Base-by-base conservation (phyloP, 1,140 invertebrate species). In the Diorhabda elongata region DNA sequence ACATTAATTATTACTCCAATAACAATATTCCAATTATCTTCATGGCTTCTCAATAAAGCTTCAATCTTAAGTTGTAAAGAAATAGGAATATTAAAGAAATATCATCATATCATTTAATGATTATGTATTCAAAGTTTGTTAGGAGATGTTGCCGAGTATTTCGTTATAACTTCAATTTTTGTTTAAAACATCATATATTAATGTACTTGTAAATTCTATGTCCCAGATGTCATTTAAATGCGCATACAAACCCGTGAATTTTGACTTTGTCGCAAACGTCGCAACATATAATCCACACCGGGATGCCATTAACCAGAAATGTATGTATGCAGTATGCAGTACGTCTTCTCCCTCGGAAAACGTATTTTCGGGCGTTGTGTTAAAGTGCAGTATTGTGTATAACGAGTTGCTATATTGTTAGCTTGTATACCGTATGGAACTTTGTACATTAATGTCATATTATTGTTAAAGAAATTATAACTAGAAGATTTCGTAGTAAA, bases 371-470 rank as follows among this genome's bases (percentile, higher is more conserved):
- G 47, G n/a, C 47, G n/a, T 52, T 52, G 47, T 52, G 47, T 52
- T n/a, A 52, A n/a, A 52, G 47, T 52, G 47, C 47, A 52, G n/a
- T 52, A 52, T 52, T 6, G 47, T 52, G 47, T 52, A 52, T 8
- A 52, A 52, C 47, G 47, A 52, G 47, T 3, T 52, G 47, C 47
- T 4, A 8, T 3, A n/a, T 52, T 52, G 47, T 52, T 52, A n/a
- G 47, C 47, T 4, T 52, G 47, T 52, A 52, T 52, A 2, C 47
- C n/a, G 47, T n/a, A 52, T 52, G 47, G 6, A 52, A 52, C 47
- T 52, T 52, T 52, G 47, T 52, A n/a, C 47, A 52, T 52, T 52
- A 52, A 52, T 52, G 47, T 52, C 47, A 52, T 52, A 52, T 52
- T n/a, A 52, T 52, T 52, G 47, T n/a, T n/a, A n/a, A 52, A 52